Conservation (phyloP, 92 coral and sea anemone genomes). For the Bergia puertoricense region DNA sequence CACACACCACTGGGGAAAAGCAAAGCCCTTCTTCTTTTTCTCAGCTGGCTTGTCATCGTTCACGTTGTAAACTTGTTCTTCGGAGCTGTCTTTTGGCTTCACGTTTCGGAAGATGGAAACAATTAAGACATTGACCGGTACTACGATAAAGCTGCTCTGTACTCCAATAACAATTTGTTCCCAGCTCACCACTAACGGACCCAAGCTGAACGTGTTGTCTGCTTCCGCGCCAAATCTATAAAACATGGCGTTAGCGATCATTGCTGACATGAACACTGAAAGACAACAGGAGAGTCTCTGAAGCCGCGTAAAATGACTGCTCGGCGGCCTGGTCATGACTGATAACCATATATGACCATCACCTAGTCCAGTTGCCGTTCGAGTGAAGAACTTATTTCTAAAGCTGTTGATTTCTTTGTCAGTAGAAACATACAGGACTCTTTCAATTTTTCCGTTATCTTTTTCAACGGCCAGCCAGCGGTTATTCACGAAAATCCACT, state of each 20-base stretch:
- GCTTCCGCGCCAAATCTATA: slow-evolving; percentile 86
- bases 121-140: slow-evolving; percentile 83
- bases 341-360: slow-evolving; percentile 98
- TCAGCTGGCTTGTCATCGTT: slow-evolving; percentile 30
- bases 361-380: slow-evolving; percentile 81
- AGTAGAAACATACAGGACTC: slow-evolving; percentile 75
- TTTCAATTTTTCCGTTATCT: slow-evolving; percentile 85
- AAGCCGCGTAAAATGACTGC: slow-evolving; percentile 93
- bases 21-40: slow-evolving; percentile 38
- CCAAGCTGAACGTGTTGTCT: slow-evolving; percentile 72
- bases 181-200: slow-evolving; percentile 79
- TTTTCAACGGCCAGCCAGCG: slow-evolving; percentile 96
- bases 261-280: slow-evolving; percentile 82
- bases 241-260: slow-evolving; percentile 97
- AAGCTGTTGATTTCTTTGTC: slow-evolving; percentile 78
- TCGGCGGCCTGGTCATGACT: slow-evolving; percentile 90
- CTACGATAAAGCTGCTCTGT: slow-evolving; percentile 84
- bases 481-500: slow-evolving; percentile 84
- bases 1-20: slow-evolving; percentile 71
- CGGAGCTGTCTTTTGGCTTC: slow-evolving; percentile 56
- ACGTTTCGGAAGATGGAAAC: slow-evolving; percentile 85
- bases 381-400: slow-evolving; percentile 80
- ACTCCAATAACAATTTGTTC: slow-evolving; percentile 86
- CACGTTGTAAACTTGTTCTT: slow-evolving; percentile 45
- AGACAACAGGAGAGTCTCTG: slow-evolving; percentile 94